Base-by-base conservation (phyloP, 2,113 vertebrate genomes). In the Odocoileus hemionus region DNA sequence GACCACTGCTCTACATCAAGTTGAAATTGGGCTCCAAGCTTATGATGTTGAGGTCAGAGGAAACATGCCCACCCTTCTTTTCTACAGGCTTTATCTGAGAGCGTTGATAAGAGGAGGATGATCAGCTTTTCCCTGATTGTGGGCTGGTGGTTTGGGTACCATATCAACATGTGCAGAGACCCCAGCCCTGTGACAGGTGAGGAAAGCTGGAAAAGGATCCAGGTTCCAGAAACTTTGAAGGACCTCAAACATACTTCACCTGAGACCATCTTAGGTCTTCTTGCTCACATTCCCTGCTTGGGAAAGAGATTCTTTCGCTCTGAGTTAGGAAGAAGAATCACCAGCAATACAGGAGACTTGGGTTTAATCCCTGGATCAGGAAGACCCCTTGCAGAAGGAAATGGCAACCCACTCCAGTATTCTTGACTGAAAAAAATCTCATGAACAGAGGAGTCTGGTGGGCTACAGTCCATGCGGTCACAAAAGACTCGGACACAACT, bases 391-490 rank as follows among this genome's bases (percentile, higher is more conserved):
- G 67, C 19, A 70, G 67, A 70, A 39, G 67, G 17, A 39, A 70
- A 70, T 70, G 67, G 67, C 67, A 70, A 70, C n/a, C n/a, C n/a
- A 70, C n/a, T 39, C 64, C 19, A 70, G 10, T 70, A 70, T 39
- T 39, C n/a, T 23, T 70, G 67, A 12, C n/a, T 70, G n/a, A 70
- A 70, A 70, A 39, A 70, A 23, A 39, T 39, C n/a, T 70, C n/a
- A 12, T 39, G 67, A 36, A 70, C 67, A 70, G 67, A 70, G n/a
- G 67, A 70, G 67, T 23, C n/a, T 23, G 17, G 6, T 6, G 10
- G n/a, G n/a, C n/a, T 39, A 70, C n/a, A 39, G 5, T 70, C 2
- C n/a, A 70, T 70, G n/a, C 0, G 5, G 19, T 70, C 0, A 0
- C n/a, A 6, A 70, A 70, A 70, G 67, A 70, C 19, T 39, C 0